Evolutionary conservation across 2,113 vertebrate genomes (phyloP), one percentile per base, ranked within the genome.

Genomic region (Malurus cyaneus): DNA sequence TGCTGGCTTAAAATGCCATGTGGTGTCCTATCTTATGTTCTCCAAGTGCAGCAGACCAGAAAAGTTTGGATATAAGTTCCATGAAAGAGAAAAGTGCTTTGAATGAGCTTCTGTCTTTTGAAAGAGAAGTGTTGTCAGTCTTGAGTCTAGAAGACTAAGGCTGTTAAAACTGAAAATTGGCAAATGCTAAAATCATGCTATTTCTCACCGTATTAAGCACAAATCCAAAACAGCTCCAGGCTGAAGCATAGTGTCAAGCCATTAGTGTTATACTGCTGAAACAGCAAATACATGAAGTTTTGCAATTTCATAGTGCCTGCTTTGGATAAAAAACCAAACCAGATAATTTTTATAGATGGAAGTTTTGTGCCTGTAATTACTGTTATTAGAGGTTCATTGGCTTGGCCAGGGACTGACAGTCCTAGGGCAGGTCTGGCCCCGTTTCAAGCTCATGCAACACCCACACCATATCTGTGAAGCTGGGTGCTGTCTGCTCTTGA

Each of bases 381-480:
- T 60, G 12, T 41, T 88, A 7, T 7, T 72, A 25, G 47, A 49
- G 32, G 32, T 54, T 69, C 1, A 8, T 34, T 8, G 0, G 3
- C 26, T 71, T 71, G 53, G 36, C 47, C 6, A 2, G 32, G 69
- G 52, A 3, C 69, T 60, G 77, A 9, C 20, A 42, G 60, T 81
- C 44, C 39, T 3, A 4, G 6, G 57, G 17, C 57, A 60, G 49
- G 21, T 64, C 66, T 94, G 81, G 31, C 61, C n/a, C 36, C 1
- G 0, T 18, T 52, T 44, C 2, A 3, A 14, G 47, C 52, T 74
- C 0, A 0, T 36, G 56, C 41, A 52, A 44, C 39, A 50, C 44
- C 16, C 28, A 7, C 6, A 3, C 8, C 0, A 0, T 21, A 9
- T 28, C 19, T 42, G 25, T 47, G 74, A 34, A 73, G 49, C 67